Percentiles rank a stretch among this genome's conserved stretches.
phyloP scores from a whole-genome alignment of 2,888 invertebrate genomes.

The Graphium colonna region DNA sequence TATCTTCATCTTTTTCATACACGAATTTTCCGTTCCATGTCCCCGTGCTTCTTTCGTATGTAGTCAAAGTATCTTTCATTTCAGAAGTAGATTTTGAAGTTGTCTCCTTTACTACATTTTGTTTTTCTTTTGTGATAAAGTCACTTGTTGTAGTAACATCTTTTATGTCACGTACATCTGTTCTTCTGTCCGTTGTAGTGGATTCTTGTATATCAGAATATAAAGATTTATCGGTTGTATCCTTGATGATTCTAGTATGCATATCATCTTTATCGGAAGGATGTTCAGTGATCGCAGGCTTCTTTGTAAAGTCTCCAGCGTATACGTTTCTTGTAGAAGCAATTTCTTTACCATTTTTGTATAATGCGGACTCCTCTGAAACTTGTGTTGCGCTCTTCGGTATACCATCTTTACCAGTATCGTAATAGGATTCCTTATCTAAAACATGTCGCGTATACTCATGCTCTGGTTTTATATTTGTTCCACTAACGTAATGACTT shows the following conservation, averaged over 20 bases:
- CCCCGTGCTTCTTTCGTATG: conserved; percentile 70
- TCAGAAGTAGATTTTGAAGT: conserved; percentile 49
- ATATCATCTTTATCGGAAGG: conserved; percentile 46
- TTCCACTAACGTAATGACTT: conserved; percentile 75
- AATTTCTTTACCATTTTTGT: conserved; percentile 69
- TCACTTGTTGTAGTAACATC: conserved; percentile 55
- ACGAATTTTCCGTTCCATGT: conserved; percentile 81
- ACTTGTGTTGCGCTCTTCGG: conserved; percentile 65
- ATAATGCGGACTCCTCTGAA: conserved; percentile 63
- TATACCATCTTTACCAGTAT: conserved; percentile 77
- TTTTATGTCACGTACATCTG: conserved; percentile 46
- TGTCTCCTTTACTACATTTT: conserved; percentile 68
- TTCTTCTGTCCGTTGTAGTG: conserved; percentile 46
- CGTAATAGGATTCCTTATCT: conserved; percentile 79
- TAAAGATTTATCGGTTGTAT: conserved; percentile 43
- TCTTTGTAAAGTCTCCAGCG: conserved; percentile 66
- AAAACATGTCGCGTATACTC: conserved; percentile 78
- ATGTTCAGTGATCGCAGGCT: conserved; percentile 62
- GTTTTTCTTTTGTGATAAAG: conserved; percentile 67
- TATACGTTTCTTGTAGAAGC: conserved; percentile 68
- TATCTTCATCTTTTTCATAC: conserved; percentile 71
- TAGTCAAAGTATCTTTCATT: conserved; percentile 65
- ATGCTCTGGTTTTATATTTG: conserved; percentile 77
- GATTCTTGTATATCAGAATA: conserved; percentile 45
- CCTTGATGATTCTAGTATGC: conserved; percentile 45